Conservation (phyloP, 2,888 invertebrate species). For the Caenorhabditis auriculariae region DNA sequence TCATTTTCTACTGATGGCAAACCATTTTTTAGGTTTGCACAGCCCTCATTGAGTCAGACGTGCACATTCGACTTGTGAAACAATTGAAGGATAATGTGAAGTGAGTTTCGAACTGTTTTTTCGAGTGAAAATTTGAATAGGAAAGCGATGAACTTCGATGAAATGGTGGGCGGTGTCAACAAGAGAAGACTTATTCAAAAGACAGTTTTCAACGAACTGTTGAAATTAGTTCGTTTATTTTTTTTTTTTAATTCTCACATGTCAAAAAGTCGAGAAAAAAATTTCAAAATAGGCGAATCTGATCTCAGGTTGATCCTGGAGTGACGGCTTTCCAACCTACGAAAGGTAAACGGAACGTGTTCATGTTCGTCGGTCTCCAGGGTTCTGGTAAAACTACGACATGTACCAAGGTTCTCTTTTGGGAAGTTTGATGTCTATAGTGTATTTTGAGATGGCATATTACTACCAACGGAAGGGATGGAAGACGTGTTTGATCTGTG, state of each 20-base stretch:
- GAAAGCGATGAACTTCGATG: conserved; percentile 87
- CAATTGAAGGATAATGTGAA: conserved; percentile 92
- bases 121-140: conserved; percentile 17
- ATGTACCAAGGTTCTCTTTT: conserved; percentile 79
- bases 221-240: conserved; percentile 74
- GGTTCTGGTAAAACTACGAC: conserved; percentile 99
- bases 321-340: conserved; percentile 93
- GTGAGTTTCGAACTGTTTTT: conserved; percentile 53
- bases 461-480: conserved; percentile 97
- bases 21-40: conserved; percentile 75
- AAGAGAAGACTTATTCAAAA: conserved; percentile 96
- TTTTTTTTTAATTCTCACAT: neutral
- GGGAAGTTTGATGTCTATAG: neutral
- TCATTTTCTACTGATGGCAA: neutral
- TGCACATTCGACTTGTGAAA: conserved; percentile 90
- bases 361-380: conserved; percentile 99
- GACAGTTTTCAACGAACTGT: conserved; percentile 95
- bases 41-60: conserved; percentile 93
- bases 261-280: no score
- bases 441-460: conserved; percentile 77
- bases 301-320: conserved; percentile 86
- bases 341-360: conserved; percentile 90
- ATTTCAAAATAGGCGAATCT: conserved; percentile 6
- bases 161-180: conserved; percentile 95
- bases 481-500: conserved; percentile 97